Percentiles rank a stretch among this genome's conserved stretches.
Evolutionary conservation across 2,888 invertebrate genomes (phyloP).

Genomic region (Sericinus montela): DNA sequence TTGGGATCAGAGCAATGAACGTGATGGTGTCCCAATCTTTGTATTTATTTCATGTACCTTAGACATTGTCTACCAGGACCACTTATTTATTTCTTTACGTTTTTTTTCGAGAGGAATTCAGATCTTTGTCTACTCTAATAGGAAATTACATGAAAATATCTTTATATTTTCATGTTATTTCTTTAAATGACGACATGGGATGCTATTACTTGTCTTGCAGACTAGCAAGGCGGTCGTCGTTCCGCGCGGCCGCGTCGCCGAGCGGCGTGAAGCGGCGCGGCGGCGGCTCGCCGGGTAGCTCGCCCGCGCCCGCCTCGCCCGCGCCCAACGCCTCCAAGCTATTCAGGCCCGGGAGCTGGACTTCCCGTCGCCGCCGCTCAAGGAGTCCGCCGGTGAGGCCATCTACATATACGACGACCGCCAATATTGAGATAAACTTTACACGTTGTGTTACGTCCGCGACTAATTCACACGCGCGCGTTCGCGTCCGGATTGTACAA

Average conservation of each 20-base stretch:
- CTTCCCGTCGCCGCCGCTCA: constrained; percentile 71
- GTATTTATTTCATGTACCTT: no score
- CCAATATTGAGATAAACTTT: constrained; percentile 51
- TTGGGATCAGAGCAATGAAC: no score
- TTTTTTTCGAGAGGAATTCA: no score
- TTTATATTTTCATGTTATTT: no score
- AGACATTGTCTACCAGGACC: no score
- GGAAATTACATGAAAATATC: no score
- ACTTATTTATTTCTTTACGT: no score
- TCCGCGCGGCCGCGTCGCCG: constrained; percentile 71
- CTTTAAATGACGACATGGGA: no score
- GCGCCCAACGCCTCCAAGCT: constrained; percentile 73
- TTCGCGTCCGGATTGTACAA: no score
- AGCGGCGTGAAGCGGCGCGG: constrained; percentile 70
- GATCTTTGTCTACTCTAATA: no score
- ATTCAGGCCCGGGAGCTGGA: constrained; percentile 67
- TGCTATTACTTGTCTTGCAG: constrained; percentile 39
- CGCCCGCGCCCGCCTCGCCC: constrained; percentile 69
- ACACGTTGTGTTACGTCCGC: constrained; percentile 21
- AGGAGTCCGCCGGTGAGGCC: constrained; percentile 84
- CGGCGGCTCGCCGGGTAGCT: constrained; percentile 61
- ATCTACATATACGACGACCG: constrained; percentile 77
- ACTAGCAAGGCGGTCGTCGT: constrained; percentile 84
- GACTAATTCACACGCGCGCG: not conserved
- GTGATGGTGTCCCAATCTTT: no score